phyloP scores from a whole-genome alignment of 2,797 vertebrate genomes.

The Spea hammondii region DNA sequence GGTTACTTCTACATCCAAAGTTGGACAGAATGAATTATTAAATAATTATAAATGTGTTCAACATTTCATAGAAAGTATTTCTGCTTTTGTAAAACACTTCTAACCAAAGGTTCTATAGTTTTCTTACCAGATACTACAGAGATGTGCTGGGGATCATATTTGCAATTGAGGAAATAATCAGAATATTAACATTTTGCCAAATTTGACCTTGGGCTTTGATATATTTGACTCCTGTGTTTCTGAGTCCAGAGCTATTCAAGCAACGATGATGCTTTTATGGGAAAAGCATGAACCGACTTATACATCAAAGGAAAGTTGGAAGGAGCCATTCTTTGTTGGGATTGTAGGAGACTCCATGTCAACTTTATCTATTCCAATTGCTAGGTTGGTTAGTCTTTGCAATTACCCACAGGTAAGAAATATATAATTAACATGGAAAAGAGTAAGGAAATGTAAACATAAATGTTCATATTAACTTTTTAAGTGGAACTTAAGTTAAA shows the following conservation, averaged over 20 bases:
- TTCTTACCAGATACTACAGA: constrained; percentile 34
- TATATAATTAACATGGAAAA: not conserved
- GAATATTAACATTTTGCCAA: constrained; percentile 11
- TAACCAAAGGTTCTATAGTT: constrained; percentile 2
- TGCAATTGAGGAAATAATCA: constrained; percentile 31
- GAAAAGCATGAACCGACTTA: not conserved
- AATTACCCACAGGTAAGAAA: constrained; percentile 35
- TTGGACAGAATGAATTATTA: too few relatives aligned
- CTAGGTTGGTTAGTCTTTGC: constrained; percentile 23
- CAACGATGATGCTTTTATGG: constrained; percentile 27
- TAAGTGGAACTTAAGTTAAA: too few relatives aligned
- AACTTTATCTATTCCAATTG: constrained; percentile 32
- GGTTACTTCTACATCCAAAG: too few relatives aligned
- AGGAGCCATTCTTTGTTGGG: constrained; percentile 11
- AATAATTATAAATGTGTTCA: too few relatives aligned
- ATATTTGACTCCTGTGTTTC: constrained; percentile 28
- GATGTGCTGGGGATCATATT: constrained; percentile 26
- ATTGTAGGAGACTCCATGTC: constrained; percentile 44
- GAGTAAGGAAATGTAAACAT: too few relatives aligned
- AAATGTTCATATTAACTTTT: too few relatives aligned
- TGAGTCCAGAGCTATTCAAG: constrained; percentile 24
- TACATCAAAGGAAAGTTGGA: not conserved
- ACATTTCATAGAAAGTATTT: too few relatives aligned
- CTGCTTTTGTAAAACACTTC: too few relatives aligned
- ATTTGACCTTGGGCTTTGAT: constrained; percentile 21